phyloP scores from a whole-genome alignment of 2,888 invertebrate genomes.

The Drosophila nr. perissopoda region DNA sequence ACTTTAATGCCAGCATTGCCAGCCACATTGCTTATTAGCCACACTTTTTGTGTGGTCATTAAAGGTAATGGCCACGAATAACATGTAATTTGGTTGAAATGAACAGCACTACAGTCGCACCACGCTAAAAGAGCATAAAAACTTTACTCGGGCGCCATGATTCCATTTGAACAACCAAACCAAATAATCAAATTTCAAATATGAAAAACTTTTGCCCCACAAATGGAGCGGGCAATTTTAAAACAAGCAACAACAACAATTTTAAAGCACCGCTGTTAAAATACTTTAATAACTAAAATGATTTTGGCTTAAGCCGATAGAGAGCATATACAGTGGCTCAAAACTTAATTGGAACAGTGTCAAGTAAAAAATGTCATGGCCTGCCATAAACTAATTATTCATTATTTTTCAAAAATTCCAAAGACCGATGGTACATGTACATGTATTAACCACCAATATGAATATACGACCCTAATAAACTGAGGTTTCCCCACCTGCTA shows the following conservation, averaged over 20 bases:
- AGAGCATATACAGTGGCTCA: neutral
- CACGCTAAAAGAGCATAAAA: slow-evolving; percentile 69
- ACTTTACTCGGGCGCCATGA: slow-evolving; percentile 47
- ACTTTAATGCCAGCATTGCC: slow-evolving; percentile 42
- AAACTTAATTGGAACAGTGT: too few species aligned
- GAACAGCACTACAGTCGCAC: slow-evolving; percentile 19
- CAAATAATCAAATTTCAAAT: slow-evolving; percentile 75
- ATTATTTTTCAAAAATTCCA: too few species aligned
- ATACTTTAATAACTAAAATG: slow-evolving; percentile 11
- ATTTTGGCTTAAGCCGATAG: neutral
- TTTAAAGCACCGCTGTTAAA: neutral
- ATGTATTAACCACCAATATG: too few species aligned
- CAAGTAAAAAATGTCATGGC: too few species aligned
- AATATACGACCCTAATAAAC: too few species aligned
- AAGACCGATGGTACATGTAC: too few species aligned
- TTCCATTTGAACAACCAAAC: slow-evolving; percentile 55
- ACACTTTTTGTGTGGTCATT: slow-evolving; percentile 59
- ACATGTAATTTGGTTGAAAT: slow-evolving; percentile 68
- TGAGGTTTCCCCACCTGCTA: too few species aligned
- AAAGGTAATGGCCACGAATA: slow-evolving; percentile 72
- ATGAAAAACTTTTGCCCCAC: slow-evolving; percentile 60
- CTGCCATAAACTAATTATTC: too few species aligned
- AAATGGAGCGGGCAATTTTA: slow-evolving; percentile 48
- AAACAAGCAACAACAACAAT: slow-evolving; percentile 42
- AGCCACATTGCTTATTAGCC: slow-evolving; percentile 65